Evolutionary conservation across 2,888 invertebrate species (phyloP).

Genomic region (Ochropleura leucogaster): DNA sequence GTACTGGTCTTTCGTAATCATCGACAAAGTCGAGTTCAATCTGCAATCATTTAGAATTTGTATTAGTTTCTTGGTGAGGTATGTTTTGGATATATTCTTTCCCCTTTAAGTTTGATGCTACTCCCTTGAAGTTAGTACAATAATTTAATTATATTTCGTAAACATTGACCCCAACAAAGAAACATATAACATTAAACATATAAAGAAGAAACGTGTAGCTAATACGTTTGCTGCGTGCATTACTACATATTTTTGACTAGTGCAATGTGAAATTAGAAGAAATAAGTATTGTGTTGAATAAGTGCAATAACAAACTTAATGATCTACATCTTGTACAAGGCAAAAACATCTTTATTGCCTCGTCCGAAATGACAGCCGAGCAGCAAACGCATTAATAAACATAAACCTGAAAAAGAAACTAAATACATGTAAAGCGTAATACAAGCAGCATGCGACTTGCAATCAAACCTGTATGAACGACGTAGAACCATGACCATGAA

Average conservation of each 20-base stretch:
- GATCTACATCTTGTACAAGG: constrained; percentile 3
- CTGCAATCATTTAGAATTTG: constrained; percentile 72
- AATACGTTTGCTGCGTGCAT: constrained; percentile 48
- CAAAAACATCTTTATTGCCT: not conserved
- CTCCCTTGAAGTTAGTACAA: not conserved
- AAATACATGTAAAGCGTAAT: constrained; percentile 70
- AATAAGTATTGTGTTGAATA: not conserved
- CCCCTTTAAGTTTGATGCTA: no score
- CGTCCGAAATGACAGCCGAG: not conserved
- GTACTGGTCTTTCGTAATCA: constrained; percentile 94
- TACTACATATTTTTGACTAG: not conserved
- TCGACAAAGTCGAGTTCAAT: constrained; percentile 89
- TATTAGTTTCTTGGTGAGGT: constrained; percentile 34
- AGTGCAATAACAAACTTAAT: not conserved
- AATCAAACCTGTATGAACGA: constrained; percentile 68
- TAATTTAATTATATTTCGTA: not conserved
- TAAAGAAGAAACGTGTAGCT: constrained; percentile 12
- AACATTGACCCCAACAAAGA: not conserved
- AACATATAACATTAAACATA: constrained; percentile 35
- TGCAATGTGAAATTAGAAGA: constrained; percentile 18
- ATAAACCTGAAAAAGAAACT: constrained; percentile 51
- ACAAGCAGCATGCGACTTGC: constrained; percentile 84
- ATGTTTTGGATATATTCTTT: not conserved
- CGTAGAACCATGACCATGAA: constrained; percentile 62
- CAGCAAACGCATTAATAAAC: constrained; percentile 45